These are phyloP conservation scores for Falco peregrinus DNA, from an alignment of 2,797 vertebrate species.

Conservation along the genomic window DNA sequence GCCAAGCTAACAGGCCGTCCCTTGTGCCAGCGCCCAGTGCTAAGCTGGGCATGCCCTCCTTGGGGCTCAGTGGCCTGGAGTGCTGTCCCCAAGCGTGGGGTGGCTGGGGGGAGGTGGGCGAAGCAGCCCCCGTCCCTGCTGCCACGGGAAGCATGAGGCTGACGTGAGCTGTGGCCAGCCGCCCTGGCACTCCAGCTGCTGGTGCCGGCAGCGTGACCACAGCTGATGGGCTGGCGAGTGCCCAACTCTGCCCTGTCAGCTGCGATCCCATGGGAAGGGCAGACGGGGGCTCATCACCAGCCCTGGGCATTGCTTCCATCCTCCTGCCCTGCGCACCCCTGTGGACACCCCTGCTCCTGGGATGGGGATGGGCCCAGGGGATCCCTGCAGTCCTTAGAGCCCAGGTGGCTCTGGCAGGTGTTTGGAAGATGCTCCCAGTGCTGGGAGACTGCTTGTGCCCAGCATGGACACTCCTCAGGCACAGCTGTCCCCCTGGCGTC, in stretches of 20 bases:
- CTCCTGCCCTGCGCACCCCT: background rate
- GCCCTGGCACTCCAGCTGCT: background rate
- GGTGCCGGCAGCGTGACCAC: background rate
- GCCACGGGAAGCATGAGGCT: background rate
- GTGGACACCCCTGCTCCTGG: fast-evolving
- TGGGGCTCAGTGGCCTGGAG: background rate
- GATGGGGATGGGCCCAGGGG: background rate
- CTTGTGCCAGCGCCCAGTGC: background rate
- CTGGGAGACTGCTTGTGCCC: background rate
- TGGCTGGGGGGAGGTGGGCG: background rate
- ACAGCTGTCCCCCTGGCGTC: background rate
- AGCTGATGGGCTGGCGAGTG: background rate
- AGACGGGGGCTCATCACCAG: background rate
- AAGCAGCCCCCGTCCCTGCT: background rate
- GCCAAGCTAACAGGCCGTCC: background rate
- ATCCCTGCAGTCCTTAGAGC: background rate
- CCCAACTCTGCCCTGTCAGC: background rate
- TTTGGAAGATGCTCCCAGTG: background rate
- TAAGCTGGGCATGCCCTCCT: background rate
- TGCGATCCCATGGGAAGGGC: background rate
- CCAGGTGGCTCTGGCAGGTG: background rate
- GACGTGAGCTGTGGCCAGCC: background rate
- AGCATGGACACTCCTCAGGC: background rate
- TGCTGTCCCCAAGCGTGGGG: background rate
- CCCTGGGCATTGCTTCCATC: background rate